phyloP scores from a whole-genome alignment of 1,140 invertebrate species.

The Aphaenogaster floridana region DNA sequence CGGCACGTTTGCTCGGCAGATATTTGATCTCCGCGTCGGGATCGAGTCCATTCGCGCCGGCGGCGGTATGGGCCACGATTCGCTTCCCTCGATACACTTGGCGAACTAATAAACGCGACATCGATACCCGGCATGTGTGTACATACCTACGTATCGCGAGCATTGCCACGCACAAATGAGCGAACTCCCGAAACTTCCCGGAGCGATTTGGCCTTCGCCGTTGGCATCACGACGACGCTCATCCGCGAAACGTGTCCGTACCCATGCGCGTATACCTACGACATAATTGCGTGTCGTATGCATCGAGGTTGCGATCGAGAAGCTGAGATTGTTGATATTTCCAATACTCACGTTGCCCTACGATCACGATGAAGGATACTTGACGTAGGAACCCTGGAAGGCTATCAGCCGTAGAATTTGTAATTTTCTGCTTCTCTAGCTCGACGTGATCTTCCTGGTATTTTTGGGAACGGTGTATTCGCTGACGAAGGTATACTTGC shows the following conservation, averaged over 20 bases:
- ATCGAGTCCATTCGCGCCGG: not conserved
- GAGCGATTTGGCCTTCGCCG: constrained; percentile 7
- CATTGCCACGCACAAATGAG: constrained; percentile 53
- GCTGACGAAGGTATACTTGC: constrained; percentile 27
- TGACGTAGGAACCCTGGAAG: not conserved
- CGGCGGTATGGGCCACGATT: not conserved
- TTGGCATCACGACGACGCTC: not conserved
- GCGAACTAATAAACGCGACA: constrained; percentile 70
- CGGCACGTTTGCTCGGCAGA: constrained; percentile 57
- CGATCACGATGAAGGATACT: not conserved
- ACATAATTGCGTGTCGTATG: not conserved
- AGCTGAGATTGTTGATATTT: constrained; percentile 44
- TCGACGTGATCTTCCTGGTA: not conserved
- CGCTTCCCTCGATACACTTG: constrained; percentile 4
- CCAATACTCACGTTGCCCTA: not conserved
- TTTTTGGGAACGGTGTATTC: constrained; percentile 21
- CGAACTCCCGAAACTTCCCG: constrained; percentile 58
- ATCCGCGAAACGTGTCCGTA: not conserved
- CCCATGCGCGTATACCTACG: not conserved
- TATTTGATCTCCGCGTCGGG: constrained; percentile 69
- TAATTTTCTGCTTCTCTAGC: not conserved
- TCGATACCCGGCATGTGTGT: constrained; percentile 47
- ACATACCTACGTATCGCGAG: constrained; percentile 2
- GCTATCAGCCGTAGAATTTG: constrained; percentile 29
- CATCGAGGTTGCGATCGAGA: constrained; percentile 1